Conservation (phyloP, 2,888 invertebrate genomes). For the Scrobipalpa atriplicella region DNA sequence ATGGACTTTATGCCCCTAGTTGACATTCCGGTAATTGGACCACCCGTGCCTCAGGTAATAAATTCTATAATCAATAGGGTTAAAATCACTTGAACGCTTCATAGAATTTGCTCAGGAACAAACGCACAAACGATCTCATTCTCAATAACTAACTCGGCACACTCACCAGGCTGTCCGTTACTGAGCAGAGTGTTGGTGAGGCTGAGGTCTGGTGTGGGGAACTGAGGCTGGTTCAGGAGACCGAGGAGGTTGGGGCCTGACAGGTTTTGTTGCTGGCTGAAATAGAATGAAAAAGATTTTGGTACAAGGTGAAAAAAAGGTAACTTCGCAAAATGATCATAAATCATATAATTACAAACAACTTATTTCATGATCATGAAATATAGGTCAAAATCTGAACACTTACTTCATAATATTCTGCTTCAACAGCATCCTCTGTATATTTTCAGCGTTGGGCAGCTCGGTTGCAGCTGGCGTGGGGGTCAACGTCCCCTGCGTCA, state of each 20-base stretch:
- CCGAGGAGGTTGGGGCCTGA: constrained; percentile 73
- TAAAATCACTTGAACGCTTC: too few relatives aligned
- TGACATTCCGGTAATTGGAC: too few relatives aligned
- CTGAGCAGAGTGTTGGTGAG: constrained; percentile 61
- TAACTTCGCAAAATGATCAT: too few relatives aligned
- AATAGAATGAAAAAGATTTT: constrained; percentile 17
- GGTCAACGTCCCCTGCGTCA: constrained; percentile 44
- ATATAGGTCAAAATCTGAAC: not conserved
- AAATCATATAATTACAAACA: too few relatives aligned
- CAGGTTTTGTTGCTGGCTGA: constrained; percentile 74
- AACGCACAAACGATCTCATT: not conserved
- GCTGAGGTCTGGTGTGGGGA: constrained; percentile 65
- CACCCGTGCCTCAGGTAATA: too few relatives aligned
- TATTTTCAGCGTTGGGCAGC: constrained; percentile 70
- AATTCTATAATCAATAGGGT: too few relatives aligned
- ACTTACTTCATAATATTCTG: constrained; percentile 80
- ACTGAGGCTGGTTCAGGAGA: constrained; percentile 67
- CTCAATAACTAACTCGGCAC: not conserved
- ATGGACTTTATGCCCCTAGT: too few relatives aligned
- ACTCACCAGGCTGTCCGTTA: constrained; percentile 59
- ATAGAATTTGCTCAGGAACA: not conserved
- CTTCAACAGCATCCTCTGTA: constrained; percentile 76
- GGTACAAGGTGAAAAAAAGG: too few relatives aligned
- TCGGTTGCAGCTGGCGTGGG: constrained; percentile 53
- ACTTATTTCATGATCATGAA: too few relatives aligned